Conservation (phyloP, 2,888 invertebrate species). For the Petrophora chlorosata region DNA sequence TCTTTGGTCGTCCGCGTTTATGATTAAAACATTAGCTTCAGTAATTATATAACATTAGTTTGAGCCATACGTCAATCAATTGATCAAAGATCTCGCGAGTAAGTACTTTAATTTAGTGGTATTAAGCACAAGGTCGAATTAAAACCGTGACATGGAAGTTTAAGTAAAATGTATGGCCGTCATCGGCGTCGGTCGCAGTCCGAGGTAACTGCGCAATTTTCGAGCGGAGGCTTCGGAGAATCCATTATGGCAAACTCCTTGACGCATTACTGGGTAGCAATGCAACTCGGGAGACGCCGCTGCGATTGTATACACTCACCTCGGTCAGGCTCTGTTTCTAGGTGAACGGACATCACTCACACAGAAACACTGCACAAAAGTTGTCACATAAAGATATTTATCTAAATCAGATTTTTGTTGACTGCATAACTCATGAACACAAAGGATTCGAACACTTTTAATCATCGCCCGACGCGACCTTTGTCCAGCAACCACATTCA, state of each 20-base stretch:
- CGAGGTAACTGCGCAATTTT: conserved; percentile 72
- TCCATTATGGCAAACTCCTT: conserved; percentile 68
- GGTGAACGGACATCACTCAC: conserved; percentile 55
- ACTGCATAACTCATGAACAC: conserved; percentile 17
- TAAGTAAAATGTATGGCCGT: conserved; percentile 55
- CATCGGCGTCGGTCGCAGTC: conserved; percentile 44
- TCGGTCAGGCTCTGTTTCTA: conserved; percentile 46
- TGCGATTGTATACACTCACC: conserved; percentile 56
- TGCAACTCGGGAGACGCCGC: conserved; percentile 42
- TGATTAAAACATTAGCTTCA: conserved; percentile 11
- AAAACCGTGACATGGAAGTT: conserved; percentile 58
- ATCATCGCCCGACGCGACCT: conserved; percentile 46
- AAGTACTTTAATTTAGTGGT: conserved; percentile 44
- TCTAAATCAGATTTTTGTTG: conserved; percentile 36
- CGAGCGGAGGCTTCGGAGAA: conserved; percentile 61
- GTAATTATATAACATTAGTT: conserved; percentile 17
- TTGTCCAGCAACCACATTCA: conserved; percentile 43
- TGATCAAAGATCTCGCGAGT: conserved; percentile 29
- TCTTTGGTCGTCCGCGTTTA: not conserved
- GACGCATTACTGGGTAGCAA: conserved; percentile 58
- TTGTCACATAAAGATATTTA: conserved; percentile 45
- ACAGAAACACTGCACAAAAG: conserved; percentile 42
- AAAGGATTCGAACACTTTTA: conserved; percentile 50
- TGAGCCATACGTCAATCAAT: conserved; percentile 32
- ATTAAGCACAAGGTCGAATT: conserved; percentile 55